A percentile compares a stretch with the other conserved stretches of the same genome.
These are phyloP conservation scores for Drosophila colorata DNA, from an alignment of 2,888 invertebrate genomes.

Conservation along the genomic window DNA sequence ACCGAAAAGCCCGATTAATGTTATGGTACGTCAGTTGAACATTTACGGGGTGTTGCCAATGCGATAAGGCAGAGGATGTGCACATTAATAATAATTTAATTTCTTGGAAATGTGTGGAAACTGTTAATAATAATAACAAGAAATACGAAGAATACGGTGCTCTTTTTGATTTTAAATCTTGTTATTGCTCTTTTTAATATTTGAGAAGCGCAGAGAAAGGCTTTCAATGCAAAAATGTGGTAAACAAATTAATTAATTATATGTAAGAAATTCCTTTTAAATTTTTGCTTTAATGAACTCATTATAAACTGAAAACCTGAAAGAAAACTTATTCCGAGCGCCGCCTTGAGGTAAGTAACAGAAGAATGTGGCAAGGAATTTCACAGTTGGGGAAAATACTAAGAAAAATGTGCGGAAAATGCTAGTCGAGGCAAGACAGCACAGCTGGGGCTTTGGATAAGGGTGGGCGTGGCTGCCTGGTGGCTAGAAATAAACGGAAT, in stretches of 20 bases:
- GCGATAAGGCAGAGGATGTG: constrained; percentile 15
- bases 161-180: not conserved
- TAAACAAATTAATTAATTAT: not conserved
- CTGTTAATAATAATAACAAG: not conserved
- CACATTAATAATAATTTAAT: too few relatives aligned
- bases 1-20: constrained; percentile 9
- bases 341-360: constrained; percentile 7
- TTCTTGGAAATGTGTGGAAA: not conserved
- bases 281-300: constrained; percentile 11
- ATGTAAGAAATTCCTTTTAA: not conserved
- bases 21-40: not conserved
- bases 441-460: not conserved
- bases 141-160: not conserved
- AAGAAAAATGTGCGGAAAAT: constrained; percentile 29
- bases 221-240: too few relatives aligned
- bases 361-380: constrained; percentile 29
- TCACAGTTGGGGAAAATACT: constrained; percentile 16
- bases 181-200: not conserved
- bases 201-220: constrained; percentile 1
- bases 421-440: not conserved
- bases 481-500: constrained; percentile 51
- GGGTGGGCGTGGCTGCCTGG: constrained; percentile 17
- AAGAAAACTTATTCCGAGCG: constrained; percentile 15
- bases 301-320: constrained; percentile 16
- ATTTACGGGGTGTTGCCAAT: constrained; percentile 3